phyloP scores from a whole-genome alignment of 2,888 invertebrate species.

The Philereme vetulata region DNA sequence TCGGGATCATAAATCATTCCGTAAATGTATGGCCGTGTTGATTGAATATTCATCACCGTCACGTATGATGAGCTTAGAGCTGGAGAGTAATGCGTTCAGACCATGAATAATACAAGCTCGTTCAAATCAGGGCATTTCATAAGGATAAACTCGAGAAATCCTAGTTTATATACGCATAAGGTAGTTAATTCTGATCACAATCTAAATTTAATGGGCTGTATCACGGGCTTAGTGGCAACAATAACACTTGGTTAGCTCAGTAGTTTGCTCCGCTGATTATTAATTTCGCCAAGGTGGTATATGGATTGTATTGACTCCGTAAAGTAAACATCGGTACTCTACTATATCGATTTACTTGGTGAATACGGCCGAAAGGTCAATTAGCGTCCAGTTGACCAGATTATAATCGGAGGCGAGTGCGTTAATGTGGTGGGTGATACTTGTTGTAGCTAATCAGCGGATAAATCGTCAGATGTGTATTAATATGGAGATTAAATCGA shows the following conservation, averaged over 20 bases:
- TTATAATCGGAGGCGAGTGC: conserved; percentile 18
- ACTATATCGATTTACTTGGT: conserved; percentile 21
- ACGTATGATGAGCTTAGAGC: conserved; percentile 24
- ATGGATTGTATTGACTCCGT: conserved; percentile 15
- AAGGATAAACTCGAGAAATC: conserved; percentile 8
- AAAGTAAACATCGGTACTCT: conserved; percentile 13
- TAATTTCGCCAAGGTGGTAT: conserved; percentile 19
- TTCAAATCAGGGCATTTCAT: conserved; percentile 6
- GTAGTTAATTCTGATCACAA: conserved; percentile 19
- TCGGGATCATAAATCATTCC: conserved; percentile 20
- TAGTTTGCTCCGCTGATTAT: conserved; percentile 20
- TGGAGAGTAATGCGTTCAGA: conserved; percentile 8
- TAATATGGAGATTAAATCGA: conserved; percentile 6
- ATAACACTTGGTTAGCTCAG: conserved; percentile 18
- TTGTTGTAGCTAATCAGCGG: conserved; percentile 10
- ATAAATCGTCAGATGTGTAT: conserved; percentile 6
- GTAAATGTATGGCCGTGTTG: conserved; percentile 23
- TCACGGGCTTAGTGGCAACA: conserved; percentile 17
- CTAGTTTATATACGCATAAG: conserved; percentile 16
- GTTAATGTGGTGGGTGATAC: conserved; percentile 16
- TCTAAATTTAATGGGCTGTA: conserved; percentile 21
- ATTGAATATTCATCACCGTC: conserved; percentile 32
- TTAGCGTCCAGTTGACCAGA: conserved; percentile 22
- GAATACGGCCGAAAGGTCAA: conserved; percentile 21
- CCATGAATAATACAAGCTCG: conserved; percentile 19